These are phyloP conservation scores for Anguilla marmorata DNA, from an alignment of 2,797 vertebrate species.

Conservation along the genomic window DNA sequence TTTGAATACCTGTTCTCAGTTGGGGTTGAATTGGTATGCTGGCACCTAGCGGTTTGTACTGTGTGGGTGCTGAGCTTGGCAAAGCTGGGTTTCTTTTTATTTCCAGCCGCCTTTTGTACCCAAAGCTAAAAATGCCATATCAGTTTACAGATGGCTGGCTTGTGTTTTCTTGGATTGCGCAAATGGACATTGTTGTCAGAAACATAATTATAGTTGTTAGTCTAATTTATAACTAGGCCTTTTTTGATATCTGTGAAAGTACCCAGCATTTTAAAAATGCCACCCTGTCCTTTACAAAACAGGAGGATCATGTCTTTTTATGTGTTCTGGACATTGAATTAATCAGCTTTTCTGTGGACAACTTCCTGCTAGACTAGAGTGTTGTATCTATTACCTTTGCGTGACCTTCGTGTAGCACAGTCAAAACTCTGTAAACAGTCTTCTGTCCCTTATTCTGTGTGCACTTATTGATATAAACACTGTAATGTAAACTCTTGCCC, in stretches of 20 bases:
- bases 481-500: neutral
- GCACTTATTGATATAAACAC: neutral
- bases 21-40: neutral
- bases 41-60: neutral
- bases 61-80: conserved; percentile 1
- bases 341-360: neutral
- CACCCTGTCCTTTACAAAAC: neutral
- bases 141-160: neutral
- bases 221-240: neutral
- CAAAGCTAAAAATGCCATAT: neutral
- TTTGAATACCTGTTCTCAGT: neutral
- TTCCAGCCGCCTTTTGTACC: neutral
- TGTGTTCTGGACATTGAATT: neutral
- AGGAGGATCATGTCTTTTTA: neutral
- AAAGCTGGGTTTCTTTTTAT: neutral
- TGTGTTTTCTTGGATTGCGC: neutral
- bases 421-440: neutral
- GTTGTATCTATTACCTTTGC: neutral
- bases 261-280: neutral
- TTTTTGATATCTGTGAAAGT: neutral
- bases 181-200: neutral
- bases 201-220: neutral
- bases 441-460: neutral
- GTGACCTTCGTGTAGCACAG: neutral
- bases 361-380: neutral